Conservation (phyloP, 2,797 vertebrate species). For the Rhinoraja longicauda region DNA sequence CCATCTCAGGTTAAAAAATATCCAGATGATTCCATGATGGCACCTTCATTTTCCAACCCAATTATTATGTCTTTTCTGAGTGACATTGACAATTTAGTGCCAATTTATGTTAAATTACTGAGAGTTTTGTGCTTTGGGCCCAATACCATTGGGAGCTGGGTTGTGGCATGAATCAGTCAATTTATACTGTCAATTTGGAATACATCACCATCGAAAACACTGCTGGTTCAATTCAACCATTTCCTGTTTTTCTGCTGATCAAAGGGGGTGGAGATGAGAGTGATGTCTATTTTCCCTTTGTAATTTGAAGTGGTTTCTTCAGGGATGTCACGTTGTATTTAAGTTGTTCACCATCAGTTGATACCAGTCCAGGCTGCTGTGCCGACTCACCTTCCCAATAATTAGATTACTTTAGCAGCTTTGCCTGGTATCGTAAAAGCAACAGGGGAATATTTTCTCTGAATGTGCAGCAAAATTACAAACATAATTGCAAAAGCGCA, state of each 20-base stretch:
- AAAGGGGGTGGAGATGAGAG: not conserved
- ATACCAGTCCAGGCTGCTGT: not conserved
- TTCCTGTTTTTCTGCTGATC: not conserved
- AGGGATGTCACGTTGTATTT: not conserved
- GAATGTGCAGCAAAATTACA: not conserved
- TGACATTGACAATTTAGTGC: conserved; percentile 25
- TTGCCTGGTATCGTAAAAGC: not conserved
- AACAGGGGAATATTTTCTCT: not conserved
- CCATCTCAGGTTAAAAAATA: not conserved
- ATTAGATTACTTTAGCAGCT: not conserved
- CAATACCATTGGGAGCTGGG: not conserved
- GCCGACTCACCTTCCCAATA: not conserved
- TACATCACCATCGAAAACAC: not conserved
- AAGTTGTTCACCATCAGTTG: not conserved
- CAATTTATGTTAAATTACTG: conserved; percentile 15
- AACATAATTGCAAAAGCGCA: not conserved
- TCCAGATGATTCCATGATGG: not conserved
- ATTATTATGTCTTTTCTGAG: conserved; percentile 6
- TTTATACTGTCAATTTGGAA: conserved; percentile 9
- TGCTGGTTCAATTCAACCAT: not conserved
- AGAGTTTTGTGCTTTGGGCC: conserved; percentile 16
- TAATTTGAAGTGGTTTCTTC: conserved; percentile 4
- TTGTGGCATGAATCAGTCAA: conserved; percentile 22
- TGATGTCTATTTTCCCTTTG: not conserved
- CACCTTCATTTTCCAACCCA: conserved; percentile 25